These are phyloP conservation scores for Apostichopus parvimensis DNA, from an alignment of 35 echinoderm and acorn worm species.

Conservation along the genomic window DNA sequence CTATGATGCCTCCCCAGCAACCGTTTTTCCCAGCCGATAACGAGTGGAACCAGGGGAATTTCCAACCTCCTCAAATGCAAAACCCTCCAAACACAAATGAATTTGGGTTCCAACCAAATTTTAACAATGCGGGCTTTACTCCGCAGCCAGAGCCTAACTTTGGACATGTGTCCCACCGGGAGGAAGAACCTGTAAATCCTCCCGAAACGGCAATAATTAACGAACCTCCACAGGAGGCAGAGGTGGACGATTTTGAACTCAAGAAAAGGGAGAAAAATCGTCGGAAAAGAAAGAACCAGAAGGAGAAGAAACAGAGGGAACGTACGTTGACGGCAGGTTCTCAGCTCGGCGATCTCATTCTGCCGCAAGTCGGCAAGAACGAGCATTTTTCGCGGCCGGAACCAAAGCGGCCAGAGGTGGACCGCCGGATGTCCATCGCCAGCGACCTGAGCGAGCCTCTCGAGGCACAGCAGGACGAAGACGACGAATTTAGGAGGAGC, in stretches of 20 bases:
- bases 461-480: slow-evolving; percentile 33
- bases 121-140: slow-evolving; percentile 26
- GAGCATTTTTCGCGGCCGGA: slow-evolving; percentile 41
- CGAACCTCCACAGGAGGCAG: slow-evolving; percentile 9
- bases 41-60: slow-evolving; percentile 34
- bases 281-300: slow-evolving; percentile 24
- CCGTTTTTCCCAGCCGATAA: slow-evolving; percentile 12
- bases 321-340: background rate
- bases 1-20: slow-evolving; percentile 20
- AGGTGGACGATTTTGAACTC: slow-evolving; percentile 30
- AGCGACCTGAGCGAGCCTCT: slow-evolving; percentile 22
- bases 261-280: slow-evolving; percentile 56
- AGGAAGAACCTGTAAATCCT: background rate
- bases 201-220: background rate
- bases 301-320: slow-evolving; percentile 55
- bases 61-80: slow-evolving; percentile 1
- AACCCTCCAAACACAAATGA: background rate
- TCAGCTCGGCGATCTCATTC: background rate
- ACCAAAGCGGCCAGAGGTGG: slow-evolving; percentile 7
- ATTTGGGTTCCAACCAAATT: slow-evolving; percentile 3
- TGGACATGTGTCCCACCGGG: background rate
- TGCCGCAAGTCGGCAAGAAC: slow-evolving; percentile 18
- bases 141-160: slow-evolving; percentile 28
- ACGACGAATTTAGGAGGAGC: slow-evolving; percentile 50
- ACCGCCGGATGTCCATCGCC: background rate